Base-by-base conservation (phyloP, 2,888 invertebrate genomes). In the Pollenia angustigena region DNA sequence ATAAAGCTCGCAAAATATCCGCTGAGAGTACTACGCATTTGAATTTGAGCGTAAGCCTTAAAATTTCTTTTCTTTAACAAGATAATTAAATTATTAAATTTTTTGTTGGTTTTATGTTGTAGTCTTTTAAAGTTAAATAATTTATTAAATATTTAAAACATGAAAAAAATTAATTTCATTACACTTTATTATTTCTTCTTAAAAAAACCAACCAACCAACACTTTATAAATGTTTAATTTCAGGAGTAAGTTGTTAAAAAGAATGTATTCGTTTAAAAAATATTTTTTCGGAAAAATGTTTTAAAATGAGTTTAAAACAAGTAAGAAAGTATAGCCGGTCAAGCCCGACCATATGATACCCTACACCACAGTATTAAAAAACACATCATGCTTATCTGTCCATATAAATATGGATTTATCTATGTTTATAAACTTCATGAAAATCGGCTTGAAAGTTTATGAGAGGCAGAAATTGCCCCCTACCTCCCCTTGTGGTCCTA, bases 1-100 rank as follows among this genome's bases (percentile, higher is more conserved):
- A 50, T 90, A 94, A 93, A 89, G 94, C 94, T 23, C 93, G 94
- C 88, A 95, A 95, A 90, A 90, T 92, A 89, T 95, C 95, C n/a
- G 94, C 94, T 80, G 95, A 95, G 90, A 94, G 94, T 93, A 91
- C 93, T 68, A 91, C 92, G 76, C 92, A 92, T 87, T 90, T 92
- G 88, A 90, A 93, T 81, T 90, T 93, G 88, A 92, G 91, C 90
- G 93, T 93, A 92, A 93, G 93, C 88, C 85, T 80, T 87, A 58
- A 50, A 87, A 72, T 66, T 85, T 80, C 44, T 76, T 68, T 44
- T 64, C 16, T 74, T 69, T 68, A 44, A 48, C 16, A 54, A 52
- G 6, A 46, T 56, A 18, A 48, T 50, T 11, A 23, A 42, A 32
- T 9, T 32, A 54, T 72, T 54, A 62, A 44, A 40, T 58, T 46